These are phyloP conservation scores for Carlito syrichta DNA, from an alignment of 2,113 vertebrate genomes.

Conservation along the genomic window DNA sequence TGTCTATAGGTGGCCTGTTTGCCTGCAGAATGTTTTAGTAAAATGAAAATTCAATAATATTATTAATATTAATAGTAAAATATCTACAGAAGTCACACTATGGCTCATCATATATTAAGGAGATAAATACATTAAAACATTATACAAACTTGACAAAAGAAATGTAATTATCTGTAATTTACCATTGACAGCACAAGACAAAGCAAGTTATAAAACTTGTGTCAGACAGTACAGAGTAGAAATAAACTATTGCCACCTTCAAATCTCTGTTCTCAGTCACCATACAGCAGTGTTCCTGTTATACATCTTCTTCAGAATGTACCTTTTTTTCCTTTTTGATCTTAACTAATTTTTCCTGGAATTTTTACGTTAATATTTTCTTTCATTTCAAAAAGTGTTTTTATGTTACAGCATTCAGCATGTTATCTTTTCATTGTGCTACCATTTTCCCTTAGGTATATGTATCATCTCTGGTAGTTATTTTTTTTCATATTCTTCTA, in stretches of 20 bases:
- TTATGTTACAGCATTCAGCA: not conserved
- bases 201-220: not conserved
- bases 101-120: not conserved
- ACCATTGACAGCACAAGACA: not conserved
- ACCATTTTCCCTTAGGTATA: not conserved
- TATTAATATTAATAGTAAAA: not conserved
- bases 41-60: not conserved
- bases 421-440: not conserved
- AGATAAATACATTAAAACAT: not conserved
- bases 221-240: not conserved
- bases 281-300: not conserved
- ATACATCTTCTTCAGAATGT: not conserved
- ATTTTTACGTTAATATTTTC: not conserved
- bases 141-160: not conserved
- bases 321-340: not conserved
- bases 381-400: not conserved
- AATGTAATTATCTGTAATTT: not conserved
- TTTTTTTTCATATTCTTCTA: not conserved
- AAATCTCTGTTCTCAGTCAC: not conserved
- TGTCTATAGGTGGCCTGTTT: not conserved
- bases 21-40: not conserved
- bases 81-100: not conserved
- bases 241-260: not conserved
- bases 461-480: not conserved
- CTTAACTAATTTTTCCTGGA: not conserved